A percentile compares a stretch with the other conserved stretches of the same genome.
phyloP scores from a whole-genome alignment of 2,888 invertebrate species.

The Allophyes oxyacanthae region DNA sequence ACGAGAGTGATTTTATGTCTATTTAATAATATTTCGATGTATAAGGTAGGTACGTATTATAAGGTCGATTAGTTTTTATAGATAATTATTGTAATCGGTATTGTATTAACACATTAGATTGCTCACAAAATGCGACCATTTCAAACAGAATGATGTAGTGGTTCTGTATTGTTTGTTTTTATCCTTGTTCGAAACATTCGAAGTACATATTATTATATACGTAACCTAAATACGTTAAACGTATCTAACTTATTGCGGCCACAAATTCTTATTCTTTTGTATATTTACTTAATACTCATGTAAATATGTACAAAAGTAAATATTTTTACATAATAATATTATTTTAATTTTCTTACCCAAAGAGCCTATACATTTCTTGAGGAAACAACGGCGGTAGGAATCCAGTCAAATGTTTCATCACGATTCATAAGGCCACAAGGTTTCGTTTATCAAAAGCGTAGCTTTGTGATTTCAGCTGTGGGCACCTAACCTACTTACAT shows the following conservation, averaged over 20 bases:
- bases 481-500: constrained; percentile 60
- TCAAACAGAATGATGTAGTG: constrained; percentile 31
- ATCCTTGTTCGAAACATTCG: constrained; percentile 13
- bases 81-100: constrained; percentile 46
- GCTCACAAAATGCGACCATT: constrained; percentile 51
- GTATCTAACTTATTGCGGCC: constrained; percentile 47
- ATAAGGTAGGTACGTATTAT: constrained; percentile 48
- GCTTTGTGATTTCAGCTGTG: constrained; percentile 65
- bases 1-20: constrained; percentile 54
- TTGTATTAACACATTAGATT: constrained; percentile 50
- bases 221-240: constrained; percentile 48
- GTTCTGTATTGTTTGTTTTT: constrained; percentile 13
- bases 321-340: constrained; percentile 78
- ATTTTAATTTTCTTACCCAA: constrained; percentile 46
- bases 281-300: constrained; percentile 60
- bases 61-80: constrained; percentile 46
- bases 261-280: constrained; percentile 52
- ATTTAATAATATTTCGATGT: constrained; percentile 46
- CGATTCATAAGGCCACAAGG: constrained; percentile 56
- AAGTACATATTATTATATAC: constrained; percentile 46
- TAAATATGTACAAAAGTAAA: constrained; percentile 85
- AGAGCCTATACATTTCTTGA: constrained; percentile 15
- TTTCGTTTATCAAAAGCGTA: constrained; percentile 59
- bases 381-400: constrained; percentile 18
- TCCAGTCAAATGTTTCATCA: constrained; percentile 36